Conservation (phyloP, 1,140 invertebrate genomes). For the Pseudomyrmex flavicornis region DNA sequence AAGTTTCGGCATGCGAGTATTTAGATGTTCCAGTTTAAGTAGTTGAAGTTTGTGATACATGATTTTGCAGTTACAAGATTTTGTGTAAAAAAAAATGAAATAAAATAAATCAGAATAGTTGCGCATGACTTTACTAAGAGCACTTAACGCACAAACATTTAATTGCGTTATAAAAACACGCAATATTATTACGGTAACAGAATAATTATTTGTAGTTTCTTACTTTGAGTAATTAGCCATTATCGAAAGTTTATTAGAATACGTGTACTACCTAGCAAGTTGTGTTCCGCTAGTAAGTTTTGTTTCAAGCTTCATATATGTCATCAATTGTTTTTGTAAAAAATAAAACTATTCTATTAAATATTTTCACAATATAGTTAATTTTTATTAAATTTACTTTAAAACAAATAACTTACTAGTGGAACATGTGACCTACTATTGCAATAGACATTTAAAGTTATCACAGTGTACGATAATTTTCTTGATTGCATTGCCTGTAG, state of each 20-base stretch:
- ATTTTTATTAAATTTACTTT: too few species aligned
- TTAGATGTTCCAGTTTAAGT: too few species aligned
- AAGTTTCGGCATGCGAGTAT: too few species aligned
- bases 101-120: constrained; percentile 23
- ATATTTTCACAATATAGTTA: too few species aligned
- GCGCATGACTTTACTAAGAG: constrained; percentile 75
- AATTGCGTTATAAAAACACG: constrained; percentile 74
- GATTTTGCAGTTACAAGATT: too few species aligned
- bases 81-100: constrained; percentile 56
- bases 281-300: too few species aligned
- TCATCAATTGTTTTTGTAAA: too few species aligned
- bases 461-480: constrained; percentile 87
- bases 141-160: constrained; percentile 72
- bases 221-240: constrained; percentile 57
- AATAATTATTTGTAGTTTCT: constrained; percentile 68
- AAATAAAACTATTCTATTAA: too few species aligned
- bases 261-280: neutral
- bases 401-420: too few species aligned
- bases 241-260: constrained; percentile 43
- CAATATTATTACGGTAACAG: constrained; percentile 70
- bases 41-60: too few species aligned
- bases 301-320: too few species aligned
- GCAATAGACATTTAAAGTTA: constrained; percentile 1
- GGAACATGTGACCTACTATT: too few species aligned
- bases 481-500: constrained; percentile 85